Conservation (phyloP, 2,888 invertebrate genomes). For the Drosophila recens region DNA sequence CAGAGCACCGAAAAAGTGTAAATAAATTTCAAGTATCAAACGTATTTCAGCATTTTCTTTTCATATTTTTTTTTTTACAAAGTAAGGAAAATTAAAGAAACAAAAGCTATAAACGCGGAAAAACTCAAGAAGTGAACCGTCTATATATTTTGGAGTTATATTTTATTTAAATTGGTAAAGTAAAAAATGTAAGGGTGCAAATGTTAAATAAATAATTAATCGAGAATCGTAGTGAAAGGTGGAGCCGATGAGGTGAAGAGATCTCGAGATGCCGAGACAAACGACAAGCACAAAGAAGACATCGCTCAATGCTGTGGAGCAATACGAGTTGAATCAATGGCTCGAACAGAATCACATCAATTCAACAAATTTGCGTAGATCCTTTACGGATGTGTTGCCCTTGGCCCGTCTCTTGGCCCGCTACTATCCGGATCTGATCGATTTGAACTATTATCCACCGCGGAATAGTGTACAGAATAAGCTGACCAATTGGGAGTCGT, state of each 20-base stretch:
- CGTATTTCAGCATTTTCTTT: slow-evolving; percentile 6
- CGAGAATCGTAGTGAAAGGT: background rate
- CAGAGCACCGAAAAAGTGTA: slow-evolving; percentile 28
- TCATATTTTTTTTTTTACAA: slow-evolving; percentile 6
- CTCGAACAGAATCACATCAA: slow-evolving; percentile 37
- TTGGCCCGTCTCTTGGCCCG: slow-evolving; percentile 90
- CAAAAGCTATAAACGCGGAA: background rate
- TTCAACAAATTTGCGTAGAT: slow-evolving; percentile 87
- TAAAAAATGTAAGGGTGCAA: background rate
- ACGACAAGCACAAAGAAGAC: slow-evolving; percentile 25
- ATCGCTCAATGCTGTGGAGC: slow-evolving; percentile 31
- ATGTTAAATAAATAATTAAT: background rate
- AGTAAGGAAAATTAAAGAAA: background rate
- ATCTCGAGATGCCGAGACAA: slow-evolving; percentile 25
- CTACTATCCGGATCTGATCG: slow-evolving; percentile 90
- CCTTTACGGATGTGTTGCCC: slow-evolving; percentile 89
- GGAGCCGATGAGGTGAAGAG: background rate
- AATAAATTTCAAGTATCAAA: slow-evolving; percentile 28
- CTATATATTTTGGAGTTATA: background rate
- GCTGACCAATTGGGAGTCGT: slow-evolving; percentile 90
- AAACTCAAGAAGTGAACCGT: background rate
- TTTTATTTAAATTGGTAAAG: background rate
- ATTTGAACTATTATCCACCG: slow-evolving; percentile 91
- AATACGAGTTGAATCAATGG: slow-evolving; percentile 56
- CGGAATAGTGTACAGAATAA: slow-evolving; percentile 89